A percentile compares a stretch with the other conserved stretches of the same genome.
Evolutionary conservation across 2,888 invertebrate genomes (phyloP).

Genomic region (Drosophila limbata): DNA sequence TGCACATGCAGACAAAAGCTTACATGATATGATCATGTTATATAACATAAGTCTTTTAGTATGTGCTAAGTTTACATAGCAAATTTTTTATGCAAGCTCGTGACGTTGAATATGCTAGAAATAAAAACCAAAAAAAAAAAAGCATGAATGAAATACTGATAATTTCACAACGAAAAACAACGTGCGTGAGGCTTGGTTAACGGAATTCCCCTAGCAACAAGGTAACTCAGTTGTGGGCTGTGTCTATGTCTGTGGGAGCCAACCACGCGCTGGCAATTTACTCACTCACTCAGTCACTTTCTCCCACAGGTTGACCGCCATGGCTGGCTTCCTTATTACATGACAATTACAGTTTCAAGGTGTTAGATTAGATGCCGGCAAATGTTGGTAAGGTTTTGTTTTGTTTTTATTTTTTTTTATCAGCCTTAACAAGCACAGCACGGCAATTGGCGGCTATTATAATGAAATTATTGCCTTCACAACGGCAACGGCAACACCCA

Average conservation of each 20-base stretch:
- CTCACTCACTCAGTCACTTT: constrained; percentile 50
- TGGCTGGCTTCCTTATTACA: constrained; percentile 62
- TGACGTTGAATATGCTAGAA: constrained; percentile 24
- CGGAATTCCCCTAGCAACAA: constrained; percentile 69
- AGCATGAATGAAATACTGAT: constrained; percentile 52
- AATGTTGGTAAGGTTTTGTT: constrained; percentile 1
- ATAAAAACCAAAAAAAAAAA: constrained; percentile 4
- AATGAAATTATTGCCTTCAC: constrained; percentile 21
- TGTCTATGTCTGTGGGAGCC: constrained; percentile 12
- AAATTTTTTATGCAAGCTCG: constrained; percentile 16
- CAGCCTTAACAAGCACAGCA: constrained; percentile 24
- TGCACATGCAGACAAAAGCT: not conserved
- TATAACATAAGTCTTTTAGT: constrained; percentile 7
- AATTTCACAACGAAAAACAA: constrained; percentile 37
- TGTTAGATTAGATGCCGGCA: constrained; percentile 49
- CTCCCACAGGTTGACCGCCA: constrained; percentile 53
- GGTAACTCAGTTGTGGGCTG: constrained; percentile 30
- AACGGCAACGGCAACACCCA: constrained; percentile 1
- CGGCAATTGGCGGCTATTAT: constrained; percentile 29
- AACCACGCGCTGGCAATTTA: constrained; percentile 25
- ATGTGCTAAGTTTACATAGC: constrained; percentile 9
- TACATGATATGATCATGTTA: constrained; percentile 8
- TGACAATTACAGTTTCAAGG: constrained; percentile 55
- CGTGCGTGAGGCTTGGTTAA: constrained; percentile 42
- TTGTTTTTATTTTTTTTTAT: constrained; percentile 24